A percentile compares a stretch with the other conserved stretches of the same genome.
Evolutionary conservation across 2,888 invertebrate genomes (phyloP).

Genomic region (Hydrotaea diabolus): DNA sequence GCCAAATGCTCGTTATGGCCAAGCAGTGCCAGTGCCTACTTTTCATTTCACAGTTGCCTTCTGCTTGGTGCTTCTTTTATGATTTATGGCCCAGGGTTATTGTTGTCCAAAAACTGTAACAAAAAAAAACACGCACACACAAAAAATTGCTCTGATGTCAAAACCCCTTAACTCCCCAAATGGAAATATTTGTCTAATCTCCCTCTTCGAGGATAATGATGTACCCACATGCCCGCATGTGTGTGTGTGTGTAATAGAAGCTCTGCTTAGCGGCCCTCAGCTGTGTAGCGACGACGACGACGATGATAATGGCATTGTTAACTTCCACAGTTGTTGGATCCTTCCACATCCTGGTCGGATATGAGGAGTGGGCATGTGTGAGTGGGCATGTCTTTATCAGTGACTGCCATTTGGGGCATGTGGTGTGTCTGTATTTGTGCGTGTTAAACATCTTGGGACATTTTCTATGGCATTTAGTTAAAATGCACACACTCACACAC

Average conservation of each 20-base stretch:
- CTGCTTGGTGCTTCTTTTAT: not conserved
- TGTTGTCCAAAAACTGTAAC: not conserved
- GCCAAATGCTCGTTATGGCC: not conserved
- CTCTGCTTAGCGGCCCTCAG: not conserved
- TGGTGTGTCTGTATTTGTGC: not conserved
- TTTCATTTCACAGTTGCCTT: not conserved
- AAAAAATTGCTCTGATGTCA: constrained; percentile 22
- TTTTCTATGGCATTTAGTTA: constrained; percentile 31
- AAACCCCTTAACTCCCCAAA: not conserved
- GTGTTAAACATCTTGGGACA: constrained; percentile 10
- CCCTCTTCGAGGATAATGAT: constrained; percentile 31
- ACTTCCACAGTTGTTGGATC: not conserved
- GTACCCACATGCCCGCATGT: not conserved
- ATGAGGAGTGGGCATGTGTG: not conserved
- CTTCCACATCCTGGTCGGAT: not conserved
- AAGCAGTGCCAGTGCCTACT: not conserved
- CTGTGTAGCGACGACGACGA: not conserved
- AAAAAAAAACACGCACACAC: not conserved
- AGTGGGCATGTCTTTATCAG: not conserved
- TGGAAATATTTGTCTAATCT: constrained; percentile 11
- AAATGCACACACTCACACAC: not conserved
- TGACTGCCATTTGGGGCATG: not conserved
- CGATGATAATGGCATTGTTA: not conserved
- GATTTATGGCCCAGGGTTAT: constrained; percentile 41
- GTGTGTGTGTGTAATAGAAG: not conserved